Evolutionary conservation across 2,888 invertebrate genomes (phyloP).

Genomic region (Tortricodes alternella): DNA sequence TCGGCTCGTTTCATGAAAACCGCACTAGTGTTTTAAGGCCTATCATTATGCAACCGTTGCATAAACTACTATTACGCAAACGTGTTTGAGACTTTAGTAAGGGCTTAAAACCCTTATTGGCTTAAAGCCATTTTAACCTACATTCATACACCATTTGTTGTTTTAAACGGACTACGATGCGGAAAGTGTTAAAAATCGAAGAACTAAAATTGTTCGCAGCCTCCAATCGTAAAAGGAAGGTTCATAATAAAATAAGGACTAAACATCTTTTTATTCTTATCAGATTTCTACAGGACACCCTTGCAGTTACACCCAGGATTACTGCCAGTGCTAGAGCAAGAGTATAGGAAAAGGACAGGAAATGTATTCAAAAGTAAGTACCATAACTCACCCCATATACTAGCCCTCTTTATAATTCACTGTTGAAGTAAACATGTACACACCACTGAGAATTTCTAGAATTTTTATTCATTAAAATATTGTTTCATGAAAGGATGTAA

Average conservation of each 20-base stretch:
- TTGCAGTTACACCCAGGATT: constrained; percentile 59
- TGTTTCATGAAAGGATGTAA: background rate
- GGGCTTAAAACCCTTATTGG: too few species aligned
- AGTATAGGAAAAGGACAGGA: constrained; percentile 68
- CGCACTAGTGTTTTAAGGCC: too few species aligned
- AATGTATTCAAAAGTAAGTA: constrained; percentile 70
- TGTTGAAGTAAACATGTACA: background rate
- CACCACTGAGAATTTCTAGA: background rate
- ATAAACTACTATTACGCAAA: too few species aligned
- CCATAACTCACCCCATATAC: background rate
- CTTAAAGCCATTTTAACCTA: too few species aligned
- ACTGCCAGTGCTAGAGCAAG: constrained; percentile 59
- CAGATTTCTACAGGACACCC: constrained; percentile 73
- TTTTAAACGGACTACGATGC: too few species aligned
- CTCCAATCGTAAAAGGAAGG: background rate
- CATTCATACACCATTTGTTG: too few species aligned
- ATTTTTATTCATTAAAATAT: background rate
- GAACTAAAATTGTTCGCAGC: too few species aligned
- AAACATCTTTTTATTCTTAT: constrained; percentile 30
- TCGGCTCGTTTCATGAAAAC: too few species aligned
- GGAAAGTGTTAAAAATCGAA: too few species aligned
- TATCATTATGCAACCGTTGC: too few species aligned
- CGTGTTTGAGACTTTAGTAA: too few species aligned
- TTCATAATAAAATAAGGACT: background rate
- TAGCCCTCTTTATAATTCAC: background rate